A percentile compares a stretch with the other conserved stretches of the same genome.
phyloP scores from a whole-genome alignment of 2,113 vertebrate species.

The Oncorhynchus kisutch region DNA sequence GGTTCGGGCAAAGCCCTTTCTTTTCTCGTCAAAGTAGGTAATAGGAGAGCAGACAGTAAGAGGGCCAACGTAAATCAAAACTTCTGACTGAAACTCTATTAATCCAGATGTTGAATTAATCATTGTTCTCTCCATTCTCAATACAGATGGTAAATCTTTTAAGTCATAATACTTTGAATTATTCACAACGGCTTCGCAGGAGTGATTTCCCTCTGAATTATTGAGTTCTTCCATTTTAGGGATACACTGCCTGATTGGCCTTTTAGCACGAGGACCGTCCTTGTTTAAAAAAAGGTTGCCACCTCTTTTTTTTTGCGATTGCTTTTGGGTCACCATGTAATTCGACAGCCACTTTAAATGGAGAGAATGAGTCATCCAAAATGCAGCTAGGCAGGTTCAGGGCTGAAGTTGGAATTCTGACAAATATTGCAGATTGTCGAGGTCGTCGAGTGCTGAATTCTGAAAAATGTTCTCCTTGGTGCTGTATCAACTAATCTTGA shows the following conservation, averaged over 20 bases:
- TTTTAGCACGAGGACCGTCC: slow-evolving; percentile 46
- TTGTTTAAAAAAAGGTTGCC: background rate
- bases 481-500: background rate
- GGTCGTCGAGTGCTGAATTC: background rate
- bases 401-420: background rate
- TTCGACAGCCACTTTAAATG: slow-evolving; percentile 33
- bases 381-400: background rate
- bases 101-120: slow-evolving; percentile 75
- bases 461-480: background rate
- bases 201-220: slow-evolving; percentile 78
- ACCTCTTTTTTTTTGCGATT: background rate
- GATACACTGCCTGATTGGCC: slow-evolving; percentile 57
- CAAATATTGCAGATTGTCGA: background rate
- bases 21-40: slow-evolving; percentile 5
- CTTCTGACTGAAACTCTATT: slow-evolving; percentile 54
- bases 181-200: slow-evolving; percentile 68
- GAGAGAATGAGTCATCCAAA: slow-evolving; percentile 23
- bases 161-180: slow-evolving; percentile 79
- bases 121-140: slow-evolving; percentile 53
- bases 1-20: slow-evolving; percentile 17
- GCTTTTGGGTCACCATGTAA: background rate
- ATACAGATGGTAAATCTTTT: slow-evolving; percentile 65
- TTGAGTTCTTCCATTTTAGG: slow-evolving; percentile 67
- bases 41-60: slow-evolving; percentile 36
- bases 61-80: slow-evolving; percentile 45